Evolutionary conservation across 2,888 invertebrate species (phyloP).

Genomic region (Drosophila eohydei): DNA sequence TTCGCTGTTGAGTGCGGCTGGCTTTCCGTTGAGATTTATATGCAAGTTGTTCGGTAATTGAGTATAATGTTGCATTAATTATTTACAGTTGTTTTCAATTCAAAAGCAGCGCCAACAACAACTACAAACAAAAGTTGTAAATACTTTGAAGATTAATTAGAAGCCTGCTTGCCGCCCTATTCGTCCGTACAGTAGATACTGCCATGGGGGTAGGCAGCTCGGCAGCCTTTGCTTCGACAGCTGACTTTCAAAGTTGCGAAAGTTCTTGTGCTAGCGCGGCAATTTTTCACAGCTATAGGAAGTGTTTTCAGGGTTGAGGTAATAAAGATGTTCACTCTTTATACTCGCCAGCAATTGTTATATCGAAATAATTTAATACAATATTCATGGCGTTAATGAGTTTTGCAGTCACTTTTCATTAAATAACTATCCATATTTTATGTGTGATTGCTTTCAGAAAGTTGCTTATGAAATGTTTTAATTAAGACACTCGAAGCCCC

Average conservation of each 20-base stretch:
- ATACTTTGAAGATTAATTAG: constrained; percentile 77
- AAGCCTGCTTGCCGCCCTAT: neutral
- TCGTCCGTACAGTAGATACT: neutral
- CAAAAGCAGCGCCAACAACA: constrained; percentile 40
- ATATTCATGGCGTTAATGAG: constrained; percentile 55
- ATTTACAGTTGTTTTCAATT: constrained; percentile 78
- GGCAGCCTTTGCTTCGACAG: constrained; percentile 38
- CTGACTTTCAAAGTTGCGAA: constrained; percentile 50
- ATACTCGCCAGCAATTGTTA: constrained; percentile 21
- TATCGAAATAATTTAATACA: constrained; percentile 49
- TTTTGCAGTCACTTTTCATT: constrained; percentile 42
- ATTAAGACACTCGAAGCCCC: neutral
- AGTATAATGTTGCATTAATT: constrained; percentile 77
- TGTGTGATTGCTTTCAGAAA: neutral
- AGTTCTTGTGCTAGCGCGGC: constrained; percentile 38
- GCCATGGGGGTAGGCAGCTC: neutral
- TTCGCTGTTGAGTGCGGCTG: constrained; percentile 26
- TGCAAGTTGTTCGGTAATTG: constrained; percentile 73
- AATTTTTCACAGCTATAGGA: constrained; percentile 47
- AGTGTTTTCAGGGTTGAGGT: neutral
- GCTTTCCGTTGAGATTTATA: constrained; percentile 49
- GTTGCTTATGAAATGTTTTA: neutral
- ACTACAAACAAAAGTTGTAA: constrained; percentile 72
- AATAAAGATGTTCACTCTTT: neutral
- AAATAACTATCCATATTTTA: constrained; percentile 37